Conservation (phyloP, 2,113 vertebrate species). For the Rhineura floridana region DNA sequence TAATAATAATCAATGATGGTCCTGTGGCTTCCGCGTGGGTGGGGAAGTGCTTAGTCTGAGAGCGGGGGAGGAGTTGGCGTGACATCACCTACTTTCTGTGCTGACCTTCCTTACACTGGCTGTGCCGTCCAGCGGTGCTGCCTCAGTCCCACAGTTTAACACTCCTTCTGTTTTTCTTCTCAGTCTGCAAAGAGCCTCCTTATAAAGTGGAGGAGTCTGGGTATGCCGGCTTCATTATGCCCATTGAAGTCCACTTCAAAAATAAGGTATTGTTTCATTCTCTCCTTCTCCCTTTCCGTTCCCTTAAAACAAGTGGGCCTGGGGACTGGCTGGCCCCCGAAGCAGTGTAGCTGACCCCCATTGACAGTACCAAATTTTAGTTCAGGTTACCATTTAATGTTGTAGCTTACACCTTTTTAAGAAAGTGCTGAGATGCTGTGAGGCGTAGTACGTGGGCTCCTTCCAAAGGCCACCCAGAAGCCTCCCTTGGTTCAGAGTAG, state of each 20-base stretch:
- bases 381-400: not conserved
- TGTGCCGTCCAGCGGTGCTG: not conserved
- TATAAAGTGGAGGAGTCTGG: conserved; percentile 99
- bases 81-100: no score
- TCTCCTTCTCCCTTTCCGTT: not conserved
- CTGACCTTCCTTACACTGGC: no score
- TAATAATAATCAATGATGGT: no score
- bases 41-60: no score
- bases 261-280: conserved; percentile 86
- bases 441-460: no score
- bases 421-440: not conserved
- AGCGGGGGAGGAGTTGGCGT: no score
- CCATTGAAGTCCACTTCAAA: conserved; percentile 98
- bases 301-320: not conserved
- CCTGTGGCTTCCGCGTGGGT: no score
- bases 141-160: conserved; percentile 10
- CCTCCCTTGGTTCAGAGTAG: not conserved
- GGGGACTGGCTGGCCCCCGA: no score
- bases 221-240: conserved; percentile 98
- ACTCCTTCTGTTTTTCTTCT: conserved; percentile 54
- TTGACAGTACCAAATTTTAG: not conserved
- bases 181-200: conserved; percentile 98
- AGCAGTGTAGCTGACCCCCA: not conserved
- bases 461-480: not conserved
- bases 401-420: not conserved